Percentiles rank a stretch among this genome's conserved stretches.
phyloP scores from a whole-genome alignment of 2,113 vertebrate species.

The Phodopus roborovskii region DNA sequence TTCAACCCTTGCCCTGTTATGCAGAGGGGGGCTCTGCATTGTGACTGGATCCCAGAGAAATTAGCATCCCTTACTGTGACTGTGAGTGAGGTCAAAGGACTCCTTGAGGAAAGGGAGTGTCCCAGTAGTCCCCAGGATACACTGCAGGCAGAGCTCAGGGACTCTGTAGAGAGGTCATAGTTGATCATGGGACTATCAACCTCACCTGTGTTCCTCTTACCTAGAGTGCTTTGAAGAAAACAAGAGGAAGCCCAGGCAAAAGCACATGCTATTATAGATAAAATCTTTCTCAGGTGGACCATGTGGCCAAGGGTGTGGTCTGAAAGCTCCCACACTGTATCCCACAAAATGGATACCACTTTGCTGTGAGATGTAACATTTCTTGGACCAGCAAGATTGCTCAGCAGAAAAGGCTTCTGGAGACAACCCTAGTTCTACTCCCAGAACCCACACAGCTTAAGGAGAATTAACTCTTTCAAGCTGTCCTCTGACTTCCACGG shows the following conservation, averaged over 20 bases:
- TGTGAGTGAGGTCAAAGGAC: background rate
- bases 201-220: background rate
- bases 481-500: background rate
- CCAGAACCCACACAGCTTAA: too few species aligned
- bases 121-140: fast-evolving
- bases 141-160: background rate
- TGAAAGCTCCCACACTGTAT: background rate
- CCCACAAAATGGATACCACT: background rate
- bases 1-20: background rate
- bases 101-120: background rate
- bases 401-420: background rate
- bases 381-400: background rate
- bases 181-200: background rate
- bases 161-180: background rate
- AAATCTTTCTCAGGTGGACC: background rate
- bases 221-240: background rate
- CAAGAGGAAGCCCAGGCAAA: background rate
- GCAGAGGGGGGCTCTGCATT: background rate
- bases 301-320: background rate
- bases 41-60: background rate
- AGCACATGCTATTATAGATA: background rate
- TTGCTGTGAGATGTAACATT: background rate
- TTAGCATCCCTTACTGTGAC: background rate
- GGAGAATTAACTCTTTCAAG: background rate
- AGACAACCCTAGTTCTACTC: background rate